Evolutionary conservation across 2,888 invertebrate genomes (phyloP).

Genomic region (Frankliniella intonsa): DNA sequence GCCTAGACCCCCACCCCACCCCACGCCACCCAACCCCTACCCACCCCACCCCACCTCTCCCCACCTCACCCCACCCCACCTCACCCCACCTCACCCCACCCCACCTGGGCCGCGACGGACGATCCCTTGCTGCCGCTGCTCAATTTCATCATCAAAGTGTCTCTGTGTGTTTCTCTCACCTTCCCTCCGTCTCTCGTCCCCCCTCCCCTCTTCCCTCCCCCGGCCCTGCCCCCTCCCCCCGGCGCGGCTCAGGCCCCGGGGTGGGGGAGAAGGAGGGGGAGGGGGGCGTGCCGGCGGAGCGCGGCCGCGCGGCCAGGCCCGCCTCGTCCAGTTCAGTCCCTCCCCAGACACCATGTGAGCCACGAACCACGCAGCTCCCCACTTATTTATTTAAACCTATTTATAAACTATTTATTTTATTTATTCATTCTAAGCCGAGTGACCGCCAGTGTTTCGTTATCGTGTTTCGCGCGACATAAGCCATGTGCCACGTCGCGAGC

Average conservation of each 20-base stretch:
- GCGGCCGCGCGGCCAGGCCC: neutral
- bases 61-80: no score
- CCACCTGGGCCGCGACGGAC: no score
- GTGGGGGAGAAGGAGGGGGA: neutral
- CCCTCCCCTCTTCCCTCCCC: neutral
- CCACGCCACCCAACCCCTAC: no score
- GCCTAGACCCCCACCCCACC: no score
- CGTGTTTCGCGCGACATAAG: neutral
- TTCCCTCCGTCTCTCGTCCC: neutral
- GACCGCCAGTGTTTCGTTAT: neutral
- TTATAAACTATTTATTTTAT: conserved; percentile 10
- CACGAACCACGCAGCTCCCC: neutral
- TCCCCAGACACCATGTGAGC: conserved; percentile 21
- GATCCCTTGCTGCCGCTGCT: no score
- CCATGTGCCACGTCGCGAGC: neutral
- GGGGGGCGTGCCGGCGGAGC: neutral
- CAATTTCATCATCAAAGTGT: neutral
- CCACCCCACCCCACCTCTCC: no score
- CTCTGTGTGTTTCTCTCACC: neutral
- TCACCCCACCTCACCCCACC: no score
- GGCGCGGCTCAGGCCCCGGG: neutral
- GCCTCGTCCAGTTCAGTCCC: neutral
- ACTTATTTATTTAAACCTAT: conserved; percentile 6
- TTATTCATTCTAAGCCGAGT: neutral
- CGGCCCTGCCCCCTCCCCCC: neutral